Conservation (phyloP, 2,888 invertebrate species). For the Drosophila fungiperda region DNA sequence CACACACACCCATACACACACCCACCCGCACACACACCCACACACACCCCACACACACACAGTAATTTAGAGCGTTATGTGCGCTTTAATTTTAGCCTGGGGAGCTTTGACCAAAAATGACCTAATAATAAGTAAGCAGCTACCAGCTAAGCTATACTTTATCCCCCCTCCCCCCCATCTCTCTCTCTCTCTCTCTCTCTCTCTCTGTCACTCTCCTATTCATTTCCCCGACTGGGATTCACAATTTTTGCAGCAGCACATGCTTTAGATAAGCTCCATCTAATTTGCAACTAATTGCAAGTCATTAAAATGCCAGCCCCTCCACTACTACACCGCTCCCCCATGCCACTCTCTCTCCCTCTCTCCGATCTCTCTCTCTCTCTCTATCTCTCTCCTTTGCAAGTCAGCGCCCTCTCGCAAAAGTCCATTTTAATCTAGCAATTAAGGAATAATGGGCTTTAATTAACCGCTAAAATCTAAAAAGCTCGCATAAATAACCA, state of each 20-base stretch:
- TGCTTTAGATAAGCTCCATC: conserved; percentile 61
- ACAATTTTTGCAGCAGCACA: conserved; percentile 27
- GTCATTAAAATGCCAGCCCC: conserved; percentile 60
- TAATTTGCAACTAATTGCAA: conserved; percentile 77
- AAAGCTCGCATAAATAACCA: conserved; percentile 76
- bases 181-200: background rate
- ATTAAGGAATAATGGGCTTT: conserved; percentile 77
- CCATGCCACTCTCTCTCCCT: background rate
- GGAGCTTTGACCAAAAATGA: conserved; percentile 52
- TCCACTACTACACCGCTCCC: background rate
- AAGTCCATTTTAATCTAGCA: conserved; percentile 70
- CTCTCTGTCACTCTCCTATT: background rate
- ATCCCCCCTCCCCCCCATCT: background rate
- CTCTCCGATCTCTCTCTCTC: too few relatives aligned
- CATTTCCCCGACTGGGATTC: background rate
- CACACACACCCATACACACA: conserved; percentile 6
- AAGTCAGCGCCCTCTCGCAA: conserved; percentile 19
- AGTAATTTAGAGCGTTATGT: conserved; percentile 30
- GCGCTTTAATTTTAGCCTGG: conserved; percentile 54
- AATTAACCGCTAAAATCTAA: conserved; percentile 80
- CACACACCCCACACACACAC: background rate
- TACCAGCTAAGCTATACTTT: background rate
- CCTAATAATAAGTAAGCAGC: conserved; percentile 54
- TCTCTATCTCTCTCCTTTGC: background rate
- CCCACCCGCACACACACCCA: background rate